A percentile compares a stretch with the other conserved stretches of the same genome.
phyloP scores from a whole-genome alignment of 2,113 vertebrate genomes.

The Tichodroma muraria region DNA sequence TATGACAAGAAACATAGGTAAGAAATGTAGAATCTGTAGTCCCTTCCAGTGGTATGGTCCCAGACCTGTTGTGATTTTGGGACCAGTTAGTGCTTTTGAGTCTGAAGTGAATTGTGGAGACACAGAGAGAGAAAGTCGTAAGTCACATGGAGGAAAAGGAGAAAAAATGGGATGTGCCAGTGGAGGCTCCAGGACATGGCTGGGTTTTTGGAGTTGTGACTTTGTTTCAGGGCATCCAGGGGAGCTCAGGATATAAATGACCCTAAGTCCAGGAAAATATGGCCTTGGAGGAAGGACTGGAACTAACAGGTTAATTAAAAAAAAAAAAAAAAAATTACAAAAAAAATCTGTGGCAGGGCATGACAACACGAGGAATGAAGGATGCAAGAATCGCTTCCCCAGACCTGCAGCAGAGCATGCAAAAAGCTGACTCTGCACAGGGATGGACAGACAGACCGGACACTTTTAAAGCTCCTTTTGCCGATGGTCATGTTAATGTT shows the following conservation, averaged over 20 bases:
- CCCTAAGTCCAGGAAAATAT: not conserved
- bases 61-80: not conserved
- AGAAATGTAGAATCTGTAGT: not conserved
- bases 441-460: not conserved
- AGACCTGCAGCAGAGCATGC: not conserved
- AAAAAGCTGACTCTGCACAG: not conserved
- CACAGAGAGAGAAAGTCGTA: not conserved
- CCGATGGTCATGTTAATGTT: not conserved
- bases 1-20: not conserved
- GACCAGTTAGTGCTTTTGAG: not conserved
- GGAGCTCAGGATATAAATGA: not conserved
- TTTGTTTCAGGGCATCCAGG: not conserved
- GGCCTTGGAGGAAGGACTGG: not conserved
- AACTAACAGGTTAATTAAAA: not conserved
- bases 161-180: not conserved
- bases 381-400: not conserved
- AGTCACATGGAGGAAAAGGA: not conserved
- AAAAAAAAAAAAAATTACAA: not conserved
- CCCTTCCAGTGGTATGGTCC: not conserved
- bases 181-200: not conserved
- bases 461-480: not conserved
- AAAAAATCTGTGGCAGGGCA: not conserved
- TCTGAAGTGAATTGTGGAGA: not conserved
- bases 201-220: not conserved
- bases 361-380: not conserved